Conservation (phyloP, 2,113 vertebrate species). For the Collichthys lucidus region DNA sequence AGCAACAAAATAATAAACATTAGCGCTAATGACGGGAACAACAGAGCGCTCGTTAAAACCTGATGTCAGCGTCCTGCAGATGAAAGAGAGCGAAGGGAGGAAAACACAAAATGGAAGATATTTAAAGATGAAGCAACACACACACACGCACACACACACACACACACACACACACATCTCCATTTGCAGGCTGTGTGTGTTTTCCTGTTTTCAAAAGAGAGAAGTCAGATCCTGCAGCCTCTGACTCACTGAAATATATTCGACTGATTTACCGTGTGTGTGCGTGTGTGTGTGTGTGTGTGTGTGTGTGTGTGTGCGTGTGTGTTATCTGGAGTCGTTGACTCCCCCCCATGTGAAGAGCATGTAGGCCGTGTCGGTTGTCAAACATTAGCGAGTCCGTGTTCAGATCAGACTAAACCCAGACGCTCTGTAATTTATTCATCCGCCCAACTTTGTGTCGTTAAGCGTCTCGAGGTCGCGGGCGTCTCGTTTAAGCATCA, state of each 20-base stretch:
- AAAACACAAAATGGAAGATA: slow-evolving; percentile 39
- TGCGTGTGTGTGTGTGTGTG: neutral
- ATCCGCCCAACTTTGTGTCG: slow-evolving; percentile 6
- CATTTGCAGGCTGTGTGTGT: slow-evolving; percentile 7
- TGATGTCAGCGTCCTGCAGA: slow-evolving; percentile 44
- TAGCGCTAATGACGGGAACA: slow-evolving; percentile 61
- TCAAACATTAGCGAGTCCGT: slow-evolving; percentile 32
- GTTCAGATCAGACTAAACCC: slow-evolving; percentile 21
- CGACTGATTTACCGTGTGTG: neutral
- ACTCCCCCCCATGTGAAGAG: slow-evolving; percentile 12
- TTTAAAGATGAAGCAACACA: slow-evolving; percentile 37
- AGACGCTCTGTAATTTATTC: slow-evolving; percentile 28
- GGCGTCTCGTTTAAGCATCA: neutral
- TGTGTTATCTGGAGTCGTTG: slow-evolving; percentile 10
- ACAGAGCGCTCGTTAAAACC: slow-evolving; percentile 55
- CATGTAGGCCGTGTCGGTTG: slow-evolving; percentile 21
- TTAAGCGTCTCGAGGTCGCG: neutral
- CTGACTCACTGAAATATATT: slow-evolving; percentile 36
- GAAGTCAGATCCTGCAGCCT: slow-evolving; percentile 32
- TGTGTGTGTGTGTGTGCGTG: slow-evolving; percentile 9
- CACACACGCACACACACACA: neutral
- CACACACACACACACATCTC: neutral
- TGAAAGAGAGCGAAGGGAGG: slow-evolving; percentile 31
- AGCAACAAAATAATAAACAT: slow-evolving; percentile 52
- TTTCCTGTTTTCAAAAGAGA: slow-evolving; percentile 27